phyloP scores from a whole-genome alignment of 2,888 invertebrate genomes.

The Drosophila pseudotakahashii region DNA sequence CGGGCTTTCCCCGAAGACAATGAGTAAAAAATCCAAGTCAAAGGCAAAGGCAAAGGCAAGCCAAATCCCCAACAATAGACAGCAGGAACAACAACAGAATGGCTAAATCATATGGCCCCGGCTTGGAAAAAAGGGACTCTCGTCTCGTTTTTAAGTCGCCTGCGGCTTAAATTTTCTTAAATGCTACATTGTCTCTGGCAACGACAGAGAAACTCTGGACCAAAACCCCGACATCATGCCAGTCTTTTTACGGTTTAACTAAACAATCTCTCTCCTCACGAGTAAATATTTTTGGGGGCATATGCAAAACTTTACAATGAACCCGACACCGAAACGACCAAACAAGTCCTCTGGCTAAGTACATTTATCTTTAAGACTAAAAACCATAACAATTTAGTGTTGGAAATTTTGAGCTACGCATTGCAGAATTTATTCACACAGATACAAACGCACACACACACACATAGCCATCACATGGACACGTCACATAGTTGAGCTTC shows the following conservation, averaged over 20 bases:
- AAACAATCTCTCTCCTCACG: constrained; percentile 70
- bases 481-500: constrained; percentile 37
- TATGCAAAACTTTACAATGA: constrained; percentile 47
- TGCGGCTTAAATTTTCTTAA: constrained; percentile 79
- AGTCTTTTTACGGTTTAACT: constrained; percentile 79
- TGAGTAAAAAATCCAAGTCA: constrained; percentile 49
- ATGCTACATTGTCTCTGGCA: constrained; percentile 71
- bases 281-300: constrained; percentile 79
- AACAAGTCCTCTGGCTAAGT: constrained; percentile 40
- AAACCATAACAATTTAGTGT: constrained; percentile 72
- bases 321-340: neutral
- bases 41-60: constrained; percentile 41
- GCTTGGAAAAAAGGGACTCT: constrained; percentile 46
- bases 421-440: constrained; percentile 58
- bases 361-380: constrained; percentile 51
- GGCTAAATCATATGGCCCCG: constrained; percentile 69
- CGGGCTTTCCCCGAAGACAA: constrained; percentile 44
- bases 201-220: constrained; percentile 18
- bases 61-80: constrained; percentile 60
- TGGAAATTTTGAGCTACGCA: constrained; percentile 73
- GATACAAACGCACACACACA: constrained; percentile 7
- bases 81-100: constrained; percentile 26
- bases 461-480: constrained; percentile 24
- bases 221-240: constrained; percentile 51
- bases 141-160: constrained; percentile 74